Conservation (phyloP, 2,113 vertebrate species). For the Sporophila hypoxantha region DNA sequence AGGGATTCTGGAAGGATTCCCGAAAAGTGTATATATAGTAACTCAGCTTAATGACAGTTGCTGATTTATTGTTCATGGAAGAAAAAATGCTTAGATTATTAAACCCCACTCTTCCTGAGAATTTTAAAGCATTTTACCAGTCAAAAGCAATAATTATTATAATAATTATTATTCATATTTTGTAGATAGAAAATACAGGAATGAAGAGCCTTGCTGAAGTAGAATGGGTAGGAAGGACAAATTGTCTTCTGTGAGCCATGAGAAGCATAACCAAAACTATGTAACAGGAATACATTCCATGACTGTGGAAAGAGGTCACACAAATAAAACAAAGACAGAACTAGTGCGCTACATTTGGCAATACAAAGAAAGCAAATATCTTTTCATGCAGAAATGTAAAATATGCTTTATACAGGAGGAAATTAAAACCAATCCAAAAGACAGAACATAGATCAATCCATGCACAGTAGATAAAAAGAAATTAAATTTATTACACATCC, state of each 20-base stretch:
- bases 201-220: neutral
- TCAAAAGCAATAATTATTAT: neutral
- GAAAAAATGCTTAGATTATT: neutral
- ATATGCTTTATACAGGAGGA: neutral
- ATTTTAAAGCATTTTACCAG: conserved; percentile 18
- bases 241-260: neutral
- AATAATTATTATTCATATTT: neutral
- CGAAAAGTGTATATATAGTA: neutral
- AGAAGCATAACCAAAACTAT: neutral
- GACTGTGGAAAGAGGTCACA: neutral
- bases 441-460: neutral
- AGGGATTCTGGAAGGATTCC: conserved; percentile 7
- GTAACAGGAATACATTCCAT: neutral
- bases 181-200: neutral
- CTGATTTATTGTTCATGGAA: conserved; percentile 13
- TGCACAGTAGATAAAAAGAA: neutral
- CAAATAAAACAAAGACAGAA: neutral
- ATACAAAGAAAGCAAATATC: neutral
- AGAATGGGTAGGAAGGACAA: neutral
- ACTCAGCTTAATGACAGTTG: neutral
- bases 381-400: neutral
- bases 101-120: neutral
- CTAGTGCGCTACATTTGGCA: neutral
- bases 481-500: neutral
- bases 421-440: neutral